phyloP scores from a whole-genome alignment of 2,888 invertebrate species.

The Cryptus viduatorius region DNA sequence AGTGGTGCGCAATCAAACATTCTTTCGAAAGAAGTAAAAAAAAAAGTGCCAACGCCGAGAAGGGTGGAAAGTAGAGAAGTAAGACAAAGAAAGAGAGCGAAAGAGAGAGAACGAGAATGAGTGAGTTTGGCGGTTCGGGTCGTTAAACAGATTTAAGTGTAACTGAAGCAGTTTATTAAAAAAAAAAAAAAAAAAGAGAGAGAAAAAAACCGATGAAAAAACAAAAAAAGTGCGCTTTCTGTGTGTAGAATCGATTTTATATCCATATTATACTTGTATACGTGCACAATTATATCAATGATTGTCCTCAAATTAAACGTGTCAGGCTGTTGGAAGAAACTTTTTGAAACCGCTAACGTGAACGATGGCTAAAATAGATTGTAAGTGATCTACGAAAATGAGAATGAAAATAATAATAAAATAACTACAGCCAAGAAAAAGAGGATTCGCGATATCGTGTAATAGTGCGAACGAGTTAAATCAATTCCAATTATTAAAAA shows the following conservation, averaged over 20 bases:
- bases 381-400: neutral
- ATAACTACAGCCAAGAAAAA: neutral
- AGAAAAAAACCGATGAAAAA: neutral
- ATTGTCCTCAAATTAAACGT: constrained; percentile 37
- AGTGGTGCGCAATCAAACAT: constrained; percentile 55
- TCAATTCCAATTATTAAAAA: constrained; percentile 39
- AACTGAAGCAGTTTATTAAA: constrained; percentile 20
- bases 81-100: constrained; percentile 32
- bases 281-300: constrained; percentile 54
- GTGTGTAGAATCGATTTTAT: constrained; percentile 61
- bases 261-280: constrained; percentile 42
- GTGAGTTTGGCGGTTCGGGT: constrained; percentile 38
- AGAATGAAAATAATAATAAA: neutral
- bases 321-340: constrained; percentile 15
- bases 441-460: constrained; percentile 1
- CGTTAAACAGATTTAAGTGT: constrained; percentile 43
- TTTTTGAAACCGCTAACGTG: neutral
- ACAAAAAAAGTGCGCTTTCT: constrained; percentile 60
- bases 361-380: constrained; percentile 13
- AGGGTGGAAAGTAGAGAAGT: constrained; percentile 58
- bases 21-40: constrained; percentile 43
- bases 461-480: constrained; percentile 50
- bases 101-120: constrained; percentile 17
- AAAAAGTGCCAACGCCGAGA: constrained; percentile 65
- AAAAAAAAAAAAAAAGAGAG: constrained; percentile 3